Evolutionary conservation across 2,797 vertebrate species (phyloP), one percentile per base, ranked within the genome.

Genomic region (Megalops cyprinoides): DNA sequence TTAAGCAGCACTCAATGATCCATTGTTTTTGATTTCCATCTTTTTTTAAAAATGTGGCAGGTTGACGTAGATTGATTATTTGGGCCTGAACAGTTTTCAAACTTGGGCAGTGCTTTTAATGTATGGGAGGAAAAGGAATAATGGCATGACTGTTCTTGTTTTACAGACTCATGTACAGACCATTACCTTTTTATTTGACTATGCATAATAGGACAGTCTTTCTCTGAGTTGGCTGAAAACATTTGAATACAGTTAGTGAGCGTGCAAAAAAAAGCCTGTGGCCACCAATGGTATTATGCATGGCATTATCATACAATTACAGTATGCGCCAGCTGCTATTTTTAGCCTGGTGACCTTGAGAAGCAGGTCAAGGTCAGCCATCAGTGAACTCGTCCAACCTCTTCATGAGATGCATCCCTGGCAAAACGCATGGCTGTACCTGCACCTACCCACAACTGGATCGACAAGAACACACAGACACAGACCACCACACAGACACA

Each of bases 21-120:
- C 62, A 67, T 67, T 67, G 31, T 67, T 67, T 67, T 67, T 15
- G 4, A 67, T 15, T 67, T 67, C 62, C 34, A 67, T 67, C 62
- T 14, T 67, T 51, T 34, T 51, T 62, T 34, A 25, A 25, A 31
- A 31, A 60, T 28, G 56, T 25, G 28, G 25, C 56, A 60, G 56
- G n/a, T 60, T 60, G 56, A 9, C 56, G 25, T 60, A 10, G 34
- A 67, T 37, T 37, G 62, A 67, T 67, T 39, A 67, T 14, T 39
- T 67, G 31, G 62, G 6, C 34, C 34, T 67, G 31, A 67, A 67
- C 34, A 37, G 31, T 67, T 67, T 67, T 39, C 62, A 67, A 67
- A 67, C 34, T 37, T 34, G 62, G 34, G 12, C 31, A 67, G 37
- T 15, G 12, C 62, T 7, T 18, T 34, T 67, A 20, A 34, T 14